These are phyloP conservation scores for Chaetorhynchus papuensis DNA, from an alignment of 2,113 vertebrate genomes.

Conservation along the genomic window DNA sequence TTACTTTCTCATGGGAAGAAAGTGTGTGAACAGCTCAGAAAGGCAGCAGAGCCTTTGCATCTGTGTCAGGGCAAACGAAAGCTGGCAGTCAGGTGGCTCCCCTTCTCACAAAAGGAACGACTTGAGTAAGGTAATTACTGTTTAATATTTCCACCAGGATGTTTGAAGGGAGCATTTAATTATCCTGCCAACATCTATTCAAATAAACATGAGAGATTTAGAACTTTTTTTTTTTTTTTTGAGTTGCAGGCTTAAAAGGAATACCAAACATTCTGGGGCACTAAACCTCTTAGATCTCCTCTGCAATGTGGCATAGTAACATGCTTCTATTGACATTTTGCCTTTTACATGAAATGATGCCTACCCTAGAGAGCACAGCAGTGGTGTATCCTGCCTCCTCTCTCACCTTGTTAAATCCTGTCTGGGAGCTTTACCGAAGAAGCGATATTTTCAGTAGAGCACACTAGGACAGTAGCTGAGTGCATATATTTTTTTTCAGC, in stretches of 20 bases:
- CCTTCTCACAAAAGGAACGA: slow-evolving; percentile 44
- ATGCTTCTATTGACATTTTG: slow-evolving; percentile 48
- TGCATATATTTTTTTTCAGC: not conserved
- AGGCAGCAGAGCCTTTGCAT: slow-evolving; percentile 19
- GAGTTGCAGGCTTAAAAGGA: slow-evolving; percentile 52
- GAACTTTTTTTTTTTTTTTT: not conserved
- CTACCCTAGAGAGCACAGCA: not conserved
- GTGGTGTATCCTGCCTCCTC: not conserved
- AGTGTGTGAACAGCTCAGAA: slow-evolving; percentile 55
- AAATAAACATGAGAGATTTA: slow-evolving; percentile 67
- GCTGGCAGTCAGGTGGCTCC: slow-evolving; percentile 54
- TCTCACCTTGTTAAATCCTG: not conserved
- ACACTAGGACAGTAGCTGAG: not conserved
- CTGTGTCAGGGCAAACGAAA: slow-evolving; percentile 44
- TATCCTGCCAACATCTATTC: slow-evolving; percentile 71
- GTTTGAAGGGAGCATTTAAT: slow-evolving; percentile 63
- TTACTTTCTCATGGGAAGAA: slow-evolving; percentile 83
- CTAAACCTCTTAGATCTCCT: slow-evolving; percentile 58
- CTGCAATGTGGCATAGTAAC: slow-evolving; percentile 15
- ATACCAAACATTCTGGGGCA: slow-evolving; percentile 62
- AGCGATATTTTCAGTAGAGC: not conserved
- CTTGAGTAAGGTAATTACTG: slow-evolving; percentile 63
- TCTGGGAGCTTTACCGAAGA: not conserved
- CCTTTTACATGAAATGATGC: not conserved
- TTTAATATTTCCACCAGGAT: slow-evolving; percentile 72